phyloP scores from a whole-genome alignment of 2,797 vertebrate genomes.

The Malacoraja senta region DNA sequence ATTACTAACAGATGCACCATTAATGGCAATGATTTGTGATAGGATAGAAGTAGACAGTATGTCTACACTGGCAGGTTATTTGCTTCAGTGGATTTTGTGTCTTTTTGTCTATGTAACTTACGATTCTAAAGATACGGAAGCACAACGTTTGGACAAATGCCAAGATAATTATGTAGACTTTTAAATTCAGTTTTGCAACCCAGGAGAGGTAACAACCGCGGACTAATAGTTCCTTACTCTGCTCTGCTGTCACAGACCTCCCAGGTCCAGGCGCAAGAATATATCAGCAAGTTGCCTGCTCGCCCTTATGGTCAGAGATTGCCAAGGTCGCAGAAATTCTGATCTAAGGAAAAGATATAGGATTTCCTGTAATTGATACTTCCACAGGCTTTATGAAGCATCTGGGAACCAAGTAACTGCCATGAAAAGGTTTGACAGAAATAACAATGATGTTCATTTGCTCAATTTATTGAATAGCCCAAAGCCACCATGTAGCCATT shows the following conservation, averaged over 20 bases:
- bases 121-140: neutral
- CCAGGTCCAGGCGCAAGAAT: neutral
- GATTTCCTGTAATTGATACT: slow-evolving; percentile 2
- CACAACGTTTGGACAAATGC: neutral
- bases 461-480: neutral
- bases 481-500: neutral
- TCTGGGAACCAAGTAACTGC: neutral
- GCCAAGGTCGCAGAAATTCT: neutral
- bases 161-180: neutral
- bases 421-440: neutral
- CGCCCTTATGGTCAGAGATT: neutral
- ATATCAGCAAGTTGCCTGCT: neutral
- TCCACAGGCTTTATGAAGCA: neutral
- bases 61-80: neutral
- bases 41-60: neutral
- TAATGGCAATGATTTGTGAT: neutral
- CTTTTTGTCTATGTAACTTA: neutral
- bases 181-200: neutral
- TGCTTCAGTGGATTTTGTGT: neutral
- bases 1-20: slow-evolving; percentile 1
- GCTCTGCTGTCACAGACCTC: neutral
- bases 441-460: neutral
- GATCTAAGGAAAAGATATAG: neutral
- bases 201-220: neutral
- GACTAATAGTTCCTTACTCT: neutral